Evolutionary conservation across 2,113 vertebrate species (phyloP).

Genomic region (Catharus bicknelli): DNA sequence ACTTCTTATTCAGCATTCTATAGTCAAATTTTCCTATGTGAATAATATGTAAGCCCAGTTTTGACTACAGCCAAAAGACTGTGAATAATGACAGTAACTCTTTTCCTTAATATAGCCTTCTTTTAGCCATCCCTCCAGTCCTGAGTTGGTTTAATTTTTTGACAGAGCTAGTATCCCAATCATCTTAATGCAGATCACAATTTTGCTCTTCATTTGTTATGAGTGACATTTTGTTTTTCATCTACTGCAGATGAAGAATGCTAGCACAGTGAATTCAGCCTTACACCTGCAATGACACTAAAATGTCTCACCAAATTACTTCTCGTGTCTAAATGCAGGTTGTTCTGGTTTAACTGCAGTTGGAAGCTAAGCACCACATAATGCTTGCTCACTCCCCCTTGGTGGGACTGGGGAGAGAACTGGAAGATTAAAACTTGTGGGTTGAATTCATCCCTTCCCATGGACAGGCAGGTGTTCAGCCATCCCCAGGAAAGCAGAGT

Average conservation of each 20-base stretch:
- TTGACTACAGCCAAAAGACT: not conserved
- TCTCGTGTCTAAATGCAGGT: not conserved
- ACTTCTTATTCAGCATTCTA: not conserved
- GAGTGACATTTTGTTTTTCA: not conserved
- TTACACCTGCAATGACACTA: not conserved
- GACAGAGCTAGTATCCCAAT: not conserved
- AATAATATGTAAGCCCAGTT: not conserved
- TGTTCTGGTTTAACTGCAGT: not conserved
- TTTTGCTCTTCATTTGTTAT: not conserved
- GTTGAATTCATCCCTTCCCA: not conserved
- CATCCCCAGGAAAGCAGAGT: not conserved
- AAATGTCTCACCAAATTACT: not conserved
- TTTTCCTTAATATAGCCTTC: not conserved
- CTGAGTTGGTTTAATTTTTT: not conserved
- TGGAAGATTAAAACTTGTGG: not conserved
- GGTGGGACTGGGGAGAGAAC: not conserved
- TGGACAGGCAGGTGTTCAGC: not conserved
- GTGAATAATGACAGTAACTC: rapidly evolving
- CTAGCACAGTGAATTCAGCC: not conserved
- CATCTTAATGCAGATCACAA: not conserved
- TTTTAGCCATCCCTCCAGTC: not conserved
- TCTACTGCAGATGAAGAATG: not conserved
- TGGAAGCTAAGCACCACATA: not conserved
- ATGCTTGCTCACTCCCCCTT: rapidly evolving
- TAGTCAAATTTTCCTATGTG: not conserved